Base-by-base conservation (phyloP, 2,113 vertebrate species). In the Monopterus albus region DNA sequence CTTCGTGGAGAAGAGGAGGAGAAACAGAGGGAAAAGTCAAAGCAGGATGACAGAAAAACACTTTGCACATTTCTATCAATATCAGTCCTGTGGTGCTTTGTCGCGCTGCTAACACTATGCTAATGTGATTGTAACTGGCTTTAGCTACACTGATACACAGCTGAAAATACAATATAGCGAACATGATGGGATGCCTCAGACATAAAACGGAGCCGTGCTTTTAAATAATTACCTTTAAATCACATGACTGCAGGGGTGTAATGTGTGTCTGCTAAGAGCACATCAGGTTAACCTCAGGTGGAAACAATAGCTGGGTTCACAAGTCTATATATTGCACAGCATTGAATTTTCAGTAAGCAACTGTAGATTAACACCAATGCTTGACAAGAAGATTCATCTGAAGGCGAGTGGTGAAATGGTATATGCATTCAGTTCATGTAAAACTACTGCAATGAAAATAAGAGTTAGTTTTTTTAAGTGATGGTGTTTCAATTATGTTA, bases 41-140 rank as follows among this genome's bases (percentile, higher is more conserved):
- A 45, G 20, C 28, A 10, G 15, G 43, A 13, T 1, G n/a, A 45
- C 6, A 10, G 38, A 9, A 2, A 17, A 31, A 31, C 8, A 13
- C 12, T n/a, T 15, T 6, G 21, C 29, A 28, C 53, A 33, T 31
- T 38, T 25, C 17, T 35, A 53, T 71, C 60, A 49, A 45, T 23
- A 20, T 78, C 50, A n/a, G 51, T 50, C 20, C 26, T 3, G 18
- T 5, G 0, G 31, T 5, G 55, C 69, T 69, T 77, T 75, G 69
- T 75, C 53, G 36, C 25, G 15, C 21, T 58, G 42, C 46, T 84
- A 75, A 84, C 73, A 67, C 63, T 39, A 83, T 83, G 77, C 66
- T 82, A 79, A 82, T 83, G 40, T 1, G 0, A 83, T 89, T 74
- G 71, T 84, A 81, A 86, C 76, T 71, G 36, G 71, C 47, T 70